These are phyloP conservation scores for Tiliqua scincoides DNA, from an alignment of 2,113 vertebrate genomes.

Conservation along the genomic window DNA sequence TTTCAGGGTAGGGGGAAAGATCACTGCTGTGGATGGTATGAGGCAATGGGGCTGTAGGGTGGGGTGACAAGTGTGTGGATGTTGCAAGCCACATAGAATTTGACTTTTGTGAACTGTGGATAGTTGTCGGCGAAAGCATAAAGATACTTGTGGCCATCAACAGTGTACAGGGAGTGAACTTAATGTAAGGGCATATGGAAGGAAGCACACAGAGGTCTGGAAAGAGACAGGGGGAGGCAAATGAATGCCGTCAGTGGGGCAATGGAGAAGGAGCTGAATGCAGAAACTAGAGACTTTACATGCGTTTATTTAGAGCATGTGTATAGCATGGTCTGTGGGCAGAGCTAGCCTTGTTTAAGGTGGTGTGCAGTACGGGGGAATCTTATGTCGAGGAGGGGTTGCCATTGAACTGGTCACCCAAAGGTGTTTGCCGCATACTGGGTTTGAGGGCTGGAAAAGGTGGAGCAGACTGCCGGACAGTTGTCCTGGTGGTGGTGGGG, in stretches of 20 bases:
- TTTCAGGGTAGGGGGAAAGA: too few species aligned
- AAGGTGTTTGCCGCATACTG: too few species aligned
- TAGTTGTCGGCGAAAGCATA: not conserved
- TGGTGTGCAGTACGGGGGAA: not conserved
- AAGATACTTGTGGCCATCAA: not conserved
- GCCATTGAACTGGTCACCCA: not conserved
- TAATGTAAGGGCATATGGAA: too few species aligned
- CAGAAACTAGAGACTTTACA: not conserved
- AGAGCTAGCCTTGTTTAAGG: not conserved
- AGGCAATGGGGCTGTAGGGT: not conserved
- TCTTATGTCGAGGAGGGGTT: not conserved
- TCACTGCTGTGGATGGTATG: not conserved
- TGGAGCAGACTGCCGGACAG: not conserved
- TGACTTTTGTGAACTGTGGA: not conserved
- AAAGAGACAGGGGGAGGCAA: not conserved
- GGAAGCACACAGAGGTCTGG: not conserved
- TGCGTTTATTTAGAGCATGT: not conserved
- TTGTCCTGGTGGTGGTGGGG: too few species aligned
- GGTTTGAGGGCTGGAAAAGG: not conserved
- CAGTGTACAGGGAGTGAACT: not conserved
- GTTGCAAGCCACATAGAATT: not conserved
- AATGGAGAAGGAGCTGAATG: not conserved
- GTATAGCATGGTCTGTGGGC: not conserved
- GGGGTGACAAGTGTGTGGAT: not conserved
- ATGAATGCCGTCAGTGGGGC: not conserved